These are phyloP conservation scores for Pedicia rivosa DNA, from an alignment of 2,888 invertebrate genomes.

Conservation along the genomic window DNA sequence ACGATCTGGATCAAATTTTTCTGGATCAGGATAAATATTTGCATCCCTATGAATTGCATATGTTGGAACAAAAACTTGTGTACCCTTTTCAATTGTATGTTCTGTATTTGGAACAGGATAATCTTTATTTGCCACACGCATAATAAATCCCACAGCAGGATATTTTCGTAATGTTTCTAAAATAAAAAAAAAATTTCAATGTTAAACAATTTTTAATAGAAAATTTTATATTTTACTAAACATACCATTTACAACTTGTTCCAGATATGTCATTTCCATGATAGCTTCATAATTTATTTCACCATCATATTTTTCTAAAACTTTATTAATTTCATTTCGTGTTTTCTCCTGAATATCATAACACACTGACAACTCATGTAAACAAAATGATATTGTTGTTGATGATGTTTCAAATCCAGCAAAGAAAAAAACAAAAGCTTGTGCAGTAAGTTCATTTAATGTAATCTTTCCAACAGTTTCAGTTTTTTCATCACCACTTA, in stretches of 20 bases:
- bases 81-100: conserved; percentile 33
- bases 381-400: conserved; percentile 5
- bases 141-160: not conserved
- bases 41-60: conserved; percentile 43
- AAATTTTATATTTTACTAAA: not conserved
- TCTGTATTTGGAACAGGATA: conserved; percentile 31
- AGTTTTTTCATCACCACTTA: not conserved
- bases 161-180: not conserved
- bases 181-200: not conserved
- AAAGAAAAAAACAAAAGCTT: conserved; percentile 8
- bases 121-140: conserved; percentile 21
- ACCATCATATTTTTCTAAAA: conserved; percentile 20
- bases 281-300: conserved; percentile 26
- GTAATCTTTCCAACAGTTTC: not conserved
- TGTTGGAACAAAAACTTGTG: conserved; percentile 35
- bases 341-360: conserved; percentile 6
- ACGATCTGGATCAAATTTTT: conserved; percentile 42
- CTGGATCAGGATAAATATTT: conserved; percentile 41
- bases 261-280: conserved; percentile 27
- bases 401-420: conserved; percentile 7
- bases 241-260: conserved; percentile 26
- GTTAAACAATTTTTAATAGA: not conserved
- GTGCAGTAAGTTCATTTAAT: conserved; percentile 4
- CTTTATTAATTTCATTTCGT: conserved; percentile 23
- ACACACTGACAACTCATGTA: conserved; percentile 3